Evolutionary conservation across 2,797 vertebrate species (phyloP), one percentile per base, ranked within the genome.

Genomic region (Triplophysa bombifrons): DNA sequence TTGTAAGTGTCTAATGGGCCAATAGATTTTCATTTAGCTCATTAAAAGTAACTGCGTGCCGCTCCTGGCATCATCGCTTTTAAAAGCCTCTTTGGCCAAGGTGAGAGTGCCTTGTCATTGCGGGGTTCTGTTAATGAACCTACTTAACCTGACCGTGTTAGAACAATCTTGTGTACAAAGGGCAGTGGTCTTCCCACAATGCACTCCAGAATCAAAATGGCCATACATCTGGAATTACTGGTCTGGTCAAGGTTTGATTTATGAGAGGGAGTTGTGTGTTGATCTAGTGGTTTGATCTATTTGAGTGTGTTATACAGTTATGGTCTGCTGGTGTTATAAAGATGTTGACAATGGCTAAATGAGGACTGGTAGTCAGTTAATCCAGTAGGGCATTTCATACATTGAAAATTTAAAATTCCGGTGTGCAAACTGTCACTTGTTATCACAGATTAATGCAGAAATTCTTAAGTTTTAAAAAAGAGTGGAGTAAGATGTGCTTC

Each of bases 71-170:
- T 76, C 78, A 70, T 73, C 48, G 72, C 77, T 60, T 41, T 34
- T 56, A 70, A 50, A 66, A 58, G 27, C 7, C 11, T 71, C 68
- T 74, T 60, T 64, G 38, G 56, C 64, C 14, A 67, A 69, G 76
- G 75, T 81, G 68, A 79, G 63, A 60, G 30, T 38, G 70, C 38
- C 68, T 55, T 61, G 61, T 60, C 50, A 63, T 20, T 50, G 50
- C 51, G 30, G 25, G 27, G 14, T 65, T 48, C 55, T 55, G 63
- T 81, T 82, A 80, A 86, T 78, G 64, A 68, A 64, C 53, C 71
- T 76, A 48, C 30, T 73, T 78, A 75, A 69, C 80, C 80, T 48
- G 34, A 27, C 66, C 66, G 50, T 72, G 74, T 71, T 80, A 17
- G 50, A 71, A 70, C 72, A 72, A 38, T 51, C 50, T 55, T 25